Evolutionary conservation across 2,888 invertebrate species (phyloP).

Genomic region (Synergus laeviventris): DNA sequence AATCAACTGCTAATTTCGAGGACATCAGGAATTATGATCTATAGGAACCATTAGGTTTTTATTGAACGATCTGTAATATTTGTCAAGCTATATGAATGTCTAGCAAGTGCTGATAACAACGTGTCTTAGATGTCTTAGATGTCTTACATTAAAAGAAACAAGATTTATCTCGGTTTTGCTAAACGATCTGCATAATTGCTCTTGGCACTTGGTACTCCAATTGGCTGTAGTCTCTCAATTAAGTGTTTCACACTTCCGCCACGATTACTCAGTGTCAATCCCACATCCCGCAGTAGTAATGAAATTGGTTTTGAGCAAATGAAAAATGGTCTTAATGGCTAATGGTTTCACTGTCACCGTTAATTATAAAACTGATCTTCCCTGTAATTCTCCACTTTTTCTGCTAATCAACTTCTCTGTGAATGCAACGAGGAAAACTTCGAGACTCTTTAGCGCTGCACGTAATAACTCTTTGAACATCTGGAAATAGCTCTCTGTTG

Average conservation of each 20-base stretch:
- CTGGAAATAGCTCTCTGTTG: not conserved
- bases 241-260: not conserved
- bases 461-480: constrained; percentile 5
- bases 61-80: not conserved
- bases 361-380: too few species aligned
- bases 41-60: not conserved
- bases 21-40: not conserved
- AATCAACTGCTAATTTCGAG: not conserved
- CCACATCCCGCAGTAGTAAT: too few species aligned
- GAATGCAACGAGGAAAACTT: not conserved
- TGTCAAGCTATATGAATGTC: not conserved
- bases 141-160: not conserved
- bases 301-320: not conserved
- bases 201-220: not conserved
- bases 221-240: not conserved
- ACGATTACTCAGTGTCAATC: too few species aligned
- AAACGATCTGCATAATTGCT: not conserved
- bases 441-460: not conserved
- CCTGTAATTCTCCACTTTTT: too few species aligned
- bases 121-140: not conserved
- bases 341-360: too few species aligned
- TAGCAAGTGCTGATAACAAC: not conserved
- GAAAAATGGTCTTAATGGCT: not conserved
- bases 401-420: too few species aligned
- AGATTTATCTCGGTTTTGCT: not conserved